phyloP scores from a whole-genome alignment of 2,888 invertebrate genomes.

The Apomyelois bistriatella region DNA sequence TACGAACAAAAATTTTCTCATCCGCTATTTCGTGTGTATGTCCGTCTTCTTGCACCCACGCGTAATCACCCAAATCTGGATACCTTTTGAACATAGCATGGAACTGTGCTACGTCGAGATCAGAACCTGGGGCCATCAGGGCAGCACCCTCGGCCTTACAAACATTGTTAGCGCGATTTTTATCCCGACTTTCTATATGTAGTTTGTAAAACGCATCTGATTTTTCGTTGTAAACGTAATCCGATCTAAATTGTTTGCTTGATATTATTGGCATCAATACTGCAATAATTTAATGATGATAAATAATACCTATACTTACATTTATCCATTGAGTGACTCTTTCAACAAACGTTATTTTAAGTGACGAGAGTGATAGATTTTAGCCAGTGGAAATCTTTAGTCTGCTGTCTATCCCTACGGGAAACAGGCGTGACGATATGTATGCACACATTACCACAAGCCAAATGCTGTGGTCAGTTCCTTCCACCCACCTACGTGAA shows the following conservation, averaged over 20 bases:
- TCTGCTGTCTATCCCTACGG: too few relatives aligned
- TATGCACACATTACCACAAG: too few relatives aligned
- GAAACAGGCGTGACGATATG: too few relatives aligned
- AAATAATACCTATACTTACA: conserved; percentile 10
- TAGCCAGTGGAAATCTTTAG: too few relatives aligned
- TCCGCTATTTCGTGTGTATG: conserved; percentile 31
- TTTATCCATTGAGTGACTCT: not conserved
- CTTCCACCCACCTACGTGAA: too few relatives aligned
- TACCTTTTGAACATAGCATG: conserved; percentile 39
- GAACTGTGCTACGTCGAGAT: conserved; percentile 29
- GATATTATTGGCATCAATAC: not conserved
- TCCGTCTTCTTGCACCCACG: conserved; percentile 33
- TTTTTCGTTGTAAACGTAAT: conserved; percentile 36
- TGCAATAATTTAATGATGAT: not conserved
- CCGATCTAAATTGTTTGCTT: conserved; percentile 30
- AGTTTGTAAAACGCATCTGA: conserved; percentile 45
- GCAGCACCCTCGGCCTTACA: conserved; percentile 36
- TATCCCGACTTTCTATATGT: conserved; percentile 27
- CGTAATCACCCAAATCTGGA: conserved; percentile 36
- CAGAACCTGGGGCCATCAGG: conserved; percentile 28
- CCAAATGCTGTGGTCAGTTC: too few relatives aligned
- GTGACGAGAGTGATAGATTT: too few relatives aligned
- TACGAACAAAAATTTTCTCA: conserved; percentile 18
- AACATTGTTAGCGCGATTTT: conserved; percentile 13
- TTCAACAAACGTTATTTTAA: too few relatives aligned